Percentiles rank a stretch among this genome's conserved stretches.
These are phyloP conservation scores for Sterrhoptilus dennistouni DNA, from an alignment of 2,113 vertebrate species.

Conservation along the genomic window DNA sequence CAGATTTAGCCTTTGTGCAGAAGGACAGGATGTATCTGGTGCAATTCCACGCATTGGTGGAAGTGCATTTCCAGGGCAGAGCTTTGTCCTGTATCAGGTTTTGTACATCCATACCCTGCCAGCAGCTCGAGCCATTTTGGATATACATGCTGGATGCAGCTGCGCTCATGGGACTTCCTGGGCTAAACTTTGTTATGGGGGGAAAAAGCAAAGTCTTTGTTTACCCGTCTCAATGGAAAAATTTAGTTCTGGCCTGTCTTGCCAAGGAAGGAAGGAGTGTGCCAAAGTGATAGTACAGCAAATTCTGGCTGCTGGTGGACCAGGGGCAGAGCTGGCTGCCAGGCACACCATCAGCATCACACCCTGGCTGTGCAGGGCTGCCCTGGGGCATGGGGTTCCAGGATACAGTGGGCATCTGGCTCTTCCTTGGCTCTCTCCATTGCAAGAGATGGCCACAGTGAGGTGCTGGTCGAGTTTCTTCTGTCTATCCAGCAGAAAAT, in stretches of 20 bases:
- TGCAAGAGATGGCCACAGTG: neutral
- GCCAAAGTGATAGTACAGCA: neutral
- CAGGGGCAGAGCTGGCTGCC: neutral
- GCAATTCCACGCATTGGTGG: neutral
- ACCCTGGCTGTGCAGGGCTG: neutral
- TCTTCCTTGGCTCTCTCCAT: neutral
- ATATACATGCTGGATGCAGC: slow-evolving; percentile 16
- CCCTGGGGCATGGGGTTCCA: neutral
- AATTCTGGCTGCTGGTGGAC: neutral
- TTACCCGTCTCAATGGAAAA: slow-evolving; percentile 54
- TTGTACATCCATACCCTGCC: neutral
- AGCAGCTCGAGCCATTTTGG: neutral
- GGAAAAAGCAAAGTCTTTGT: slow-evolving; percentile 53
- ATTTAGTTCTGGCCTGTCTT: slow-evolving; percentile 32
- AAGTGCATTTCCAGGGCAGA: neutral
- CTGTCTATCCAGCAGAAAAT: neutral
- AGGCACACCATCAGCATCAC: neutral
- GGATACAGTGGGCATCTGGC: neutral
- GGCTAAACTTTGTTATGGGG: slow-evolving; percentile 1
- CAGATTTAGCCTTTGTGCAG: rapidly evolving
- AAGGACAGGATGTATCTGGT: neutral
- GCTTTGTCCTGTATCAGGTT: neutral
- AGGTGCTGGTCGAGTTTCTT: neutral
- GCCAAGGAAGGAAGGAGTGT: slow-evolving; percentile 41
- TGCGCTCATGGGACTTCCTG: neutral